Evolutionary conservation across 2,888 invertebrate species (phyloP), one percentile per base, ranked within the genome.

Genomic region (Eugnorisma glareosa): DNA sequence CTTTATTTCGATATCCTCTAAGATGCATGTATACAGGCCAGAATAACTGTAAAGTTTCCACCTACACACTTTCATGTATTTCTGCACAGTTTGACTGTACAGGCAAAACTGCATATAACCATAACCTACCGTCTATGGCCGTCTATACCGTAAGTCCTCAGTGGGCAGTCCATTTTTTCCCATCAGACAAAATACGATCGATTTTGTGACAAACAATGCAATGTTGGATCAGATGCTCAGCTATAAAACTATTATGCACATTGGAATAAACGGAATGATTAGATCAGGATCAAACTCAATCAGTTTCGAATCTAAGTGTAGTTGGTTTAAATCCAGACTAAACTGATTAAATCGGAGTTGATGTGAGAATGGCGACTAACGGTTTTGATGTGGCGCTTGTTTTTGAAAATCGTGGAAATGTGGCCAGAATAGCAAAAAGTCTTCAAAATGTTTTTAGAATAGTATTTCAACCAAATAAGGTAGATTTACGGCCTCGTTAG

Each of bases 301-400:
- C 31, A 37, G 37, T 43, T 51, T 37, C 6, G n/a, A 81, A 85
- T 66, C 57, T 71, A 69, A 69, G 45, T 63, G 51, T 48, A 63
- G 66, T 74, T 11, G 45, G 31, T 63, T 75, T 24, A 54, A 74
- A 77, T 70, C 69, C 77, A 85, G 74, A 57, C 67, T 48, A 15
- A 45, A 74, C 37, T 63, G 43, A 74, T 72, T 76, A 45, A 35
- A 40, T 6, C 0, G 43, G 6, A n/a, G 18, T 18, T 13, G 69
- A 77, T 72, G 51, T 72, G 1, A 1, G 66, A 73, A 72, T 13
- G 7, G 2, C 10, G 24, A 15, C 4, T 7, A 0, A 8, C 0
- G 1, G 2, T 40, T 71, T 71, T 10, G 82, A 85, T 84, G 15
- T 40, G 85, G 72, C n/a, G 45, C 2, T 61, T 66, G 54, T n/a